Evolutionary conservation across 2,113 vertebrate genomes (phyloP).

Genomic region (Myotis lucifugus): DNA sequence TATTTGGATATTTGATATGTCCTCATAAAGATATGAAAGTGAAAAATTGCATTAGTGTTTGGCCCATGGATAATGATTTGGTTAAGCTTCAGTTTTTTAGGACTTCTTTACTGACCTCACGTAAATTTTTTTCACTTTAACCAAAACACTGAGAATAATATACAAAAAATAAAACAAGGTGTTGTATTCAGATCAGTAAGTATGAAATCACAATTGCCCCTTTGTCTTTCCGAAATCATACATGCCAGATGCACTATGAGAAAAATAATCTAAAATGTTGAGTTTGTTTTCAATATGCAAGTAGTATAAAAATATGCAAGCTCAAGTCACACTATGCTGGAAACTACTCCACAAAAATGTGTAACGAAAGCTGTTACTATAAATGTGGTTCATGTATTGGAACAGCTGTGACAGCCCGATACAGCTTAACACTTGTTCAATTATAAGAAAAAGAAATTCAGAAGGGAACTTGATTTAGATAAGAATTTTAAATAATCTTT

Average conservation of each 20-base stretch:
- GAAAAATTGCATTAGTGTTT: constrained; percentile 62
- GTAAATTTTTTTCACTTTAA: constrained; percentile 32
- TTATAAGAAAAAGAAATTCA: constrained; percentile 81
- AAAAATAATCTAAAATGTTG: constrained; percentile 80
- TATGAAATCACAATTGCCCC: constrained; percentile 55
- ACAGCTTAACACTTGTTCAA: constrained; percentile 85
- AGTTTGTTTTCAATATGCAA: constrained; percentile 85
- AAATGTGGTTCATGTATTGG: constrained; percentile 81
- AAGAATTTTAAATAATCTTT: constrained; percentile 79
- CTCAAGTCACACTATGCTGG: constrained; percentile 80
- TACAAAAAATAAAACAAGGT: constrained; percentile 70
- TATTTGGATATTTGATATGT: not conserved
- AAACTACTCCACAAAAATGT: constrained; percentile 87
- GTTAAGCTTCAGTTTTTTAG: constrained; percentile 55
- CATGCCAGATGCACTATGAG: constrained; percentile 77
- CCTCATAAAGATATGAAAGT: constrained; percentile 48
- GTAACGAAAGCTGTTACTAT: constrained; percentile 88
- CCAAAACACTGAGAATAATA: constrained; percentile 71
- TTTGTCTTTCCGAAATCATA: constrained; percentile 77
- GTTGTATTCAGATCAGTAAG: constrained; percentile 58
- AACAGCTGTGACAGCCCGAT: constrained; percentile 86
- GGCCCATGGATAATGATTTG: constrained; percentile 62
- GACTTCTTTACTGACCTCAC: constrained; percentile 33
- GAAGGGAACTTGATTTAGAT: constrained; percentile 82
- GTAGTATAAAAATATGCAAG: constrained; percentile 84